phyloP scores from a whole-genome alignment of 1,140 invertebrate species.

The Portunus trituberculatus region DNA sequence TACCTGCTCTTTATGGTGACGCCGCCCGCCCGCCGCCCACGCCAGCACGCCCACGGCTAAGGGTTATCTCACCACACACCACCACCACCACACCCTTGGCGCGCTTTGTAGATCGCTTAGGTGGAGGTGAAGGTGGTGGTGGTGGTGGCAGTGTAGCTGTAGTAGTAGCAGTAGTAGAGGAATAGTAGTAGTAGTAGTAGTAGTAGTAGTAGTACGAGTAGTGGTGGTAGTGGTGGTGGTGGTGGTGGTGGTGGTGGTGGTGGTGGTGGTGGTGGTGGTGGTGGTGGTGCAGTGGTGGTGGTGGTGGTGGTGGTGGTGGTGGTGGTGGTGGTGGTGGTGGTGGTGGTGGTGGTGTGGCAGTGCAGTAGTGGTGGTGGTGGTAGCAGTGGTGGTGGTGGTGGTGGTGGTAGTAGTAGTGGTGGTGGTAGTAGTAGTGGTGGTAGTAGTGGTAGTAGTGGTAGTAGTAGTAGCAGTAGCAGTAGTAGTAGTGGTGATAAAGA shows the following conservation, averaged over 20 bases:
- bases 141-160: too few relatives aligned
- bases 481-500: neutral
- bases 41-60: too few relatives aligned
- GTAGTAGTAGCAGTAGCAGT: neutral
- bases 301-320: too few relatives aligned
- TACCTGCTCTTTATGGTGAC: neutral
- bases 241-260: neutral
- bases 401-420: neutral
- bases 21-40: neutral
- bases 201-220: slow-evolving; percentile 1
- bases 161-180: too few relatives aligned
- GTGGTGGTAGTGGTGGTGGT: neutral
- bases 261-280: neutral
- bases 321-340: neutral
- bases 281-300: neutral
- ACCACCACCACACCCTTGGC: too few relatives aligned
- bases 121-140: too few relatives aligned
- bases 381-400: neutral
- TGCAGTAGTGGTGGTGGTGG: neutral
- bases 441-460: neutral
- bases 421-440: neutral
- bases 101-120: too few relatives aligned
- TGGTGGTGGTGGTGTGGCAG: too few relatives aligned
- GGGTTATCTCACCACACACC: too few relatives aligned
- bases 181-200: neutral